Percentiles rank a stretch among this genome's conserved stretches.
Conservation (phyloP, 2,797 vertebrate species). For the Poecilia wingei region DNA sequence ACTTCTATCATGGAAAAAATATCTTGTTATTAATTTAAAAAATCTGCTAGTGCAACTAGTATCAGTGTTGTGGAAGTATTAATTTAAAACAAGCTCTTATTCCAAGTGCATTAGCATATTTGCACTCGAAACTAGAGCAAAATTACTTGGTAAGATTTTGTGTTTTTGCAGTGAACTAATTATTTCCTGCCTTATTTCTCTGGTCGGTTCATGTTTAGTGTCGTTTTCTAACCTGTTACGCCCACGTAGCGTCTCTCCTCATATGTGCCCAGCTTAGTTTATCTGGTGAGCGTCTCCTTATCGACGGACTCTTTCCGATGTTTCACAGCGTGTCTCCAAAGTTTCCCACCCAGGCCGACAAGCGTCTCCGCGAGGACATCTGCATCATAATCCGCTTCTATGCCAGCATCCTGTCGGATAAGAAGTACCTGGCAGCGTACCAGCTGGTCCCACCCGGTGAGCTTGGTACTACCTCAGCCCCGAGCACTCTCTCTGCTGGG, state of each 20-base stretch:
- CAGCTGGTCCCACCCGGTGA: constrained; percentile 94
- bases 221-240: neutral
- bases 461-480: constrained; percentile 81
- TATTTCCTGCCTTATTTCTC: neutral
- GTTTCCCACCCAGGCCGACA: constrained; percentile 94
- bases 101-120: no score
- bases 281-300: neutral
- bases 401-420: constrained; percentile 97
- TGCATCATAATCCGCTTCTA: constrained; percentile 95
- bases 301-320: neutral
- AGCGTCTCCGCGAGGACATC: constrained; percentile 94
- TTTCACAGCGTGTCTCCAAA: constrained; percentile 87
- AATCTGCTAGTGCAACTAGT: no score
- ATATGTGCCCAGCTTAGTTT: neutral
- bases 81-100: no score
- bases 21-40: no score
- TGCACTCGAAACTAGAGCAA: no score
- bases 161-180: neutral
- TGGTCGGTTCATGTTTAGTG: neutral
- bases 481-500: constrained; percentile 82
- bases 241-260: neutral
- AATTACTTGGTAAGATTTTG: no score
- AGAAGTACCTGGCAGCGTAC: constrained; percentile 96
- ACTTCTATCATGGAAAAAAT: no score
- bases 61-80: no score